phyloP scores from a whole-genome alignment of 2,113 vertebrate genomes.

The Boulengeromyrus knoepffleri region DNA sequence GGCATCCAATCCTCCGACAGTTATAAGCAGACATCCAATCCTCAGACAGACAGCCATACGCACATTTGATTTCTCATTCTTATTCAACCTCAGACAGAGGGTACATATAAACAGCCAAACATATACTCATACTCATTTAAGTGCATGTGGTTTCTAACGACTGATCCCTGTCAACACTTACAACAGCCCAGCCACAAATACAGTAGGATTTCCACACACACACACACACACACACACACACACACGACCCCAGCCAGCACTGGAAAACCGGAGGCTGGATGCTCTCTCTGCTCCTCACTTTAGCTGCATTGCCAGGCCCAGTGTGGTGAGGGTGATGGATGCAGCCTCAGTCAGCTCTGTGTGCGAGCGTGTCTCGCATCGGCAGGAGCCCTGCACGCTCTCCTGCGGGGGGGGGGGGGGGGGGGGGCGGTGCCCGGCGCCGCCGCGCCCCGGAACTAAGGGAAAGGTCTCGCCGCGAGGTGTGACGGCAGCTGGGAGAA shows the following conservation, averaged over 20 bases:
- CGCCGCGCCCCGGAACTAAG: conserved; percentile 3
- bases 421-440: background rate
- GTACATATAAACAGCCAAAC: background rate
- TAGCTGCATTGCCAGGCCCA: background rate
- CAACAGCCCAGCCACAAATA: background rate
- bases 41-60: background rate
- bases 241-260: background rate
- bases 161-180: background rate
- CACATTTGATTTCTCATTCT: background rate
- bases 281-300: conserved; percentile 2
- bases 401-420: conserved; percentile 3
- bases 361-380: background rate
- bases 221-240: background rate
- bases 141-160: background rate
- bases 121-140: background rate
- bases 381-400: conserved; percentile 20
- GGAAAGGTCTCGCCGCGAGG: conserved; percentile 23
- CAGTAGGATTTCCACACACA: background rate
- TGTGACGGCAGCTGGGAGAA: conserved; percentile 27
- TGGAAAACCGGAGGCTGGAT: background rate
- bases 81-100: background rate
- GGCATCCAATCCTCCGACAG: too few relatives aligned
- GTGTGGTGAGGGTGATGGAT: background rate
- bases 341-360: conserved; percentile 14
- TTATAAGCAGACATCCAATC: background rate